Evolutionary conservation across 1,140 invertebrate species (phyloP).

Genomic region (Cotesia typhae): DNA sequence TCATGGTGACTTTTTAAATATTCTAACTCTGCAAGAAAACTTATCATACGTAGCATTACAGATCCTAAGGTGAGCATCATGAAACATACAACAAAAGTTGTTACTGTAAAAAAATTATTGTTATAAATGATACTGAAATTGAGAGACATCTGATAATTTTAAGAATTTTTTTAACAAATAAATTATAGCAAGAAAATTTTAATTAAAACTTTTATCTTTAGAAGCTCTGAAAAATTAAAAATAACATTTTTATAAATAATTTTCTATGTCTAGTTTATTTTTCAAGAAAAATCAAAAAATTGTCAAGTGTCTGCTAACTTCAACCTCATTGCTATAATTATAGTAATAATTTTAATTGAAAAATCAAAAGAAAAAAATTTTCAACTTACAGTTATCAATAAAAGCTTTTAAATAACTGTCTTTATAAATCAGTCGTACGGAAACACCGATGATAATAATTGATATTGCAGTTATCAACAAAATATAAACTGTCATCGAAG

Average conservation of each 20-base stretch:
- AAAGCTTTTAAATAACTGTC: slow-evolving; percentile 3
- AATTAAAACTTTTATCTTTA: too few relatives aligned
- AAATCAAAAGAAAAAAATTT: background rate
- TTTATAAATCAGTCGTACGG: slow-evolving; percentile 1
- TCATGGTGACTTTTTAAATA: background rate
- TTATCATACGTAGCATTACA: background rate
- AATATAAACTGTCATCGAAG: background rate
- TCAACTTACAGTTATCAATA: background rate
- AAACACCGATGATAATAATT: background rate
- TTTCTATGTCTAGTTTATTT: too few relatives aligned
- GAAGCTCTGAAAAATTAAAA: too few relatives aligned
- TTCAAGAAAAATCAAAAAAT: too few relatives aligned
- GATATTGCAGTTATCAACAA: background rate
- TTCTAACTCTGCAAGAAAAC: background rate
- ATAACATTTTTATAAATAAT: too few relatives aligned
- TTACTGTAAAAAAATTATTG: background rate
- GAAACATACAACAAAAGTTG: background rate
- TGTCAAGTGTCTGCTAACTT: too few relatives aligned
- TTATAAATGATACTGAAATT: too few relatives aligned
- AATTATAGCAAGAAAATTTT: too few relatives aligned
- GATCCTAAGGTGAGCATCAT: background rate
- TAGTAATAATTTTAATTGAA: background rate
- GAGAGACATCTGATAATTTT: too few relatives aligned
- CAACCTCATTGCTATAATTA: too few relatives aligned
- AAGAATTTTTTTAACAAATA: too few relatives aligned